Conservation (phyloP, 2,113 vertebrate genomes). For the Todiramphus chloris region DNA sequence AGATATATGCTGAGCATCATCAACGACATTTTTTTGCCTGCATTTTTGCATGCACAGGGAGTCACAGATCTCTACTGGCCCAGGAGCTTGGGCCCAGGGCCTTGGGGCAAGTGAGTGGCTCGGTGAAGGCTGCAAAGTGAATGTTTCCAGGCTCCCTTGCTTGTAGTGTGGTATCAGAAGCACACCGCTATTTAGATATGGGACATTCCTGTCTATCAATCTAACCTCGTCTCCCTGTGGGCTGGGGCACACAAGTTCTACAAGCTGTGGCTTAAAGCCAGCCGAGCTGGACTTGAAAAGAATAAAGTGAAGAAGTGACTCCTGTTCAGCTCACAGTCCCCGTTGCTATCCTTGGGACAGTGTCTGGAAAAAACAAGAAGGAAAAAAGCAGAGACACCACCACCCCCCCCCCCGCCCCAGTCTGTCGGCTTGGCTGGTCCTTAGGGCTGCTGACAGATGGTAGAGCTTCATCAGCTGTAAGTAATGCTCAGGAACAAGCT, state of each 20-base stretch:
- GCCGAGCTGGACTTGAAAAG: not conserved
- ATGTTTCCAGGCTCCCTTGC: not conserved
- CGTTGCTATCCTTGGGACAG: fast-evolving
- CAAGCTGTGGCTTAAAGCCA: not conserved
- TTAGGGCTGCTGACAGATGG: not conserved
- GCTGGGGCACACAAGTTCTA: not conserved
- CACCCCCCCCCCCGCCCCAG: not conserved
- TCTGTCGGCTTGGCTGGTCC: not conserved
- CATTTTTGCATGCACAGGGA: not conserved
- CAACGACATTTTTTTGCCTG: not conserved
- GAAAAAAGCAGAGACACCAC: not conserved
- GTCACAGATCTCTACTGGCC: not conserved
- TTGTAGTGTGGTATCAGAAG: not conserved
- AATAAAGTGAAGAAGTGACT: not conserved
- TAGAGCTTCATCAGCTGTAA: not conserved
- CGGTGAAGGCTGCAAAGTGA: not conserved
- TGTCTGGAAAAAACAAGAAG: too few species aligned
- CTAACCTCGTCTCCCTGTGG: not conserved
- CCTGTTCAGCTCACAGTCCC: not conserved
- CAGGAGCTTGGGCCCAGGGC: not conserved
- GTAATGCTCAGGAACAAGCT: not conserved
- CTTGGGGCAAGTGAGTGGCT: not conserved
- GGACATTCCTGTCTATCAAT: not conserved
- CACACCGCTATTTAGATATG: fast-evolving
- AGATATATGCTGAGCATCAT: not conserved